Percentiles rank a stretch among this genome's conserved stretches.
Evolutionary conservation across 2,888 invertebrate genomes (phyloP).

Genomic region (Vanessa cardui): DNA sequence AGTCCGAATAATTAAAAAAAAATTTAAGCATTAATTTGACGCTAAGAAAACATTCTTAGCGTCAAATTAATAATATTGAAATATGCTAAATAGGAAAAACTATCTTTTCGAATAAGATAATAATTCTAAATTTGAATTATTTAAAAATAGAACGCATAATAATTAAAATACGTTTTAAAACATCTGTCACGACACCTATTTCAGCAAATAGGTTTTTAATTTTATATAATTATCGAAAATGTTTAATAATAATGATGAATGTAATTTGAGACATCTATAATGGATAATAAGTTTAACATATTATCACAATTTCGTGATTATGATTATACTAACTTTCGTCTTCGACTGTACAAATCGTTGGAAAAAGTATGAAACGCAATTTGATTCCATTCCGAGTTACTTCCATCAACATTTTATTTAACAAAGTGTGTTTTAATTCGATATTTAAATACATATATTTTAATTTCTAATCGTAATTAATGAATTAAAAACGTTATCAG

Average conservation of each 20-base stretch:
- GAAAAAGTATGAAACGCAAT: conserved; percentile 44
- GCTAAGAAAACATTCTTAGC: no score
- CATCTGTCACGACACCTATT: no score
- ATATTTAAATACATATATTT: conserved; percentile 15
- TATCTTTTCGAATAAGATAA: no score
- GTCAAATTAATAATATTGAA: no score
- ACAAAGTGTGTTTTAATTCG: conserved; percentile 12
- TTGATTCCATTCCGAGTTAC: conserved; percentile 37
- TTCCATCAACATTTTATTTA: conserved; percentile 19
- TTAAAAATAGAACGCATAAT: no score
- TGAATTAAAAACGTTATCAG: conserved; percentile 31
- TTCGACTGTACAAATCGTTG: conserved; percentile 49
- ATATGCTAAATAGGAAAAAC: no score
- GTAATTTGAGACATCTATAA: conserved; percentile 28
- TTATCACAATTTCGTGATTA: conserved; percentile 63
- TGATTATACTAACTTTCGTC: conserved; percentile 45
- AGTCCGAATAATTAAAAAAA: no score
- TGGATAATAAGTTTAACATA: conserved; percentile 48
- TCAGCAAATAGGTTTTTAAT: no score
- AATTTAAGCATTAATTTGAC: no score
- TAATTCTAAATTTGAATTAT: no score
- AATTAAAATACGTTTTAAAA: no score
- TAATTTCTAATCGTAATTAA: conserved; percentile 25
- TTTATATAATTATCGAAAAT: no score
- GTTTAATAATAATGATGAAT: neutral